A percentile compares a stretch with the other conserved stretches of the same genome.
These are phyloP conservation scores for Myotis brandtii DNA, from an alignment of 2,113 vertebrate species.

Conservation along the genomic window DNA sequence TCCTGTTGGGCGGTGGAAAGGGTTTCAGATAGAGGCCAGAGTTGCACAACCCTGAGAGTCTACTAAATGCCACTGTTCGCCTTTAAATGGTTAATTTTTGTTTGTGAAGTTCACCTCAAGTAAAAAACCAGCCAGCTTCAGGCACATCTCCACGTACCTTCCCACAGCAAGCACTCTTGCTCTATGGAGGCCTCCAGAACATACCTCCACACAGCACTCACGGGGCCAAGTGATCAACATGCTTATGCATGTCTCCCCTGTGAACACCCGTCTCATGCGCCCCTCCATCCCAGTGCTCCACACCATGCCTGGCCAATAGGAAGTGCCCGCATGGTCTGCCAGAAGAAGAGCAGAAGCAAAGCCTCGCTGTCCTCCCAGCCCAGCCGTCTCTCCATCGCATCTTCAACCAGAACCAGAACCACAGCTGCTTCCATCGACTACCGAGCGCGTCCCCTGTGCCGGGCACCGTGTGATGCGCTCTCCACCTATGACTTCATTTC, in stretches of 20 bases:
- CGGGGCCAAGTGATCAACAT: fast-evolving
- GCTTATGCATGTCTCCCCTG: not conserved
- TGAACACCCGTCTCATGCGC: not conserved
- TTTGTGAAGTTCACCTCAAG: not conserved
- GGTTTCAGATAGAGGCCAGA: not conserved
- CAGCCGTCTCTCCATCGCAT: not conserved
- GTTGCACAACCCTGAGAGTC: too few relatives aligned
- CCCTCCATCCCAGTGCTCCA: not conserved
- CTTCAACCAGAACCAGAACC: not conserved
- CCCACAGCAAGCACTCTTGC: not conserved
- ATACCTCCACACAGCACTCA: not conserved
- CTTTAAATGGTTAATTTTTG: not conserved
- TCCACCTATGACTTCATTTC: not conserved
- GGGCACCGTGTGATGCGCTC: not conserved
- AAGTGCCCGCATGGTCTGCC: not conserved
- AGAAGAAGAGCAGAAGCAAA: not conserved
- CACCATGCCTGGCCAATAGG: not conserved
- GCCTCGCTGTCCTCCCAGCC: not conserved
- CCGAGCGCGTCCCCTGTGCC: not conserved
- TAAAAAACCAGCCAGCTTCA: not conserved
- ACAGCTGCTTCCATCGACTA: not conserved
- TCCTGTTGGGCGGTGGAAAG: not conserved
- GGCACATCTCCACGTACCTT: not conserved
- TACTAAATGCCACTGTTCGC: not conserved
- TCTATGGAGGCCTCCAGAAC: not conserved